phyloP scores from a whole-genome alignment of 1,140 invertebrate genomes.

The Drosophila tropicalis region DNA sequence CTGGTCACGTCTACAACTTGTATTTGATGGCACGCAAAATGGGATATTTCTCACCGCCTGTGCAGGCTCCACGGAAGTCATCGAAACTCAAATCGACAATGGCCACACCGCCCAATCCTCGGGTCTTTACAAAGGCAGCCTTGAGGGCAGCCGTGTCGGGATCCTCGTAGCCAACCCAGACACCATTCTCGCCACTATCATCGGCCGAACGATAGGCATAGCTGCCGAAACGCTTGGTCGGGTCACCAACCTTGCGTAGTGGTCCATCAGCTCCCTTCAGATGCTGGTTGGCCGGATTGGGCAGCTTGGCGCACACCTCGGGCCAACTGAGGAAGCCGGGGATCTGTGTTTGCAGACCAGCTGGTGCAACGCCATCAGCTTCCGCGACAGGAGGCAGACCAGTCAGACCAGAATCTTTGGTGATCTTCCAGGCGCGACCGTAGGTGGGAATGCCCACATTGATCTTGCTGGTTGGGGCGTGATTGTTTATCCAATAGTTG shows the following conservation, averaged over 20 bases:
- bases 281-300: slow-evolving; percentile 86
- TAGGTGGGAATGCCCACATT: slow-evolving; percentile 92
- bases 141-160: slow-evolving; percentile 93
- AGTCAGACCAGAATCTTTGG: slow-evolving; percentile 88
- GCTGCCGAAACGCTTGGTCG: slow-evolving; percentile 89
- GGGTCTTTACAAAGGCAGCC: slow-evolving; percentile 88
- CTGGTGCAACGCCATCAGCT: slow-evolving; percentile 87
- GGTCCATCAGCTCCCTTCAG: slow-evolving; percentile 86
- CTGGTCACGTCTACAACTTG: slow-evolving; percentile 83
- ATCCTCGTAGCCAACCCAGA: slow-evolving; percentile 97
- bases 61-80: slow-evolving; percentile 92
- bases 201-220: slow-evolving; percentile 90
- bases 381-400: slow-evolving; percentile 89
- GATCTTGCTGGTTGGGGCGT: slow-evolving; percentile 89
- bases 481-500: slow-evolving; percentile 86
- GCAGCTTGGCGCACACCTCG: slow-evolving; percentile 91
- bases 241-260: slow-evolving; percentile 89
- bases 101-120: slow-evolving; percentile 91
- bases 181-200: slow-evolving; percentile 87
- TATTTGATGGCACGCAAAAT: slow-evolving; percentile 87
- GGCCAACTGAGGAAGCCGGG: slow-evolving; percentile 91
- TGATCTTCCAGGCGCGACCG: slow-evolving; percentile 92
- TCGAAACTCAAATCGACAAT: slow-evolving; percentile 92
- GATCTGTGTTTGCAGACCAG: slow-evolving; percentile 86
- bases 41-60: slow-evolving; percentile 89